Evolutionary conservation across 2,888 invertebrate genomes (phyloP), one percentile per base, ranked within the genome.

Genomic region (Craniophora ligustri): DNA sequence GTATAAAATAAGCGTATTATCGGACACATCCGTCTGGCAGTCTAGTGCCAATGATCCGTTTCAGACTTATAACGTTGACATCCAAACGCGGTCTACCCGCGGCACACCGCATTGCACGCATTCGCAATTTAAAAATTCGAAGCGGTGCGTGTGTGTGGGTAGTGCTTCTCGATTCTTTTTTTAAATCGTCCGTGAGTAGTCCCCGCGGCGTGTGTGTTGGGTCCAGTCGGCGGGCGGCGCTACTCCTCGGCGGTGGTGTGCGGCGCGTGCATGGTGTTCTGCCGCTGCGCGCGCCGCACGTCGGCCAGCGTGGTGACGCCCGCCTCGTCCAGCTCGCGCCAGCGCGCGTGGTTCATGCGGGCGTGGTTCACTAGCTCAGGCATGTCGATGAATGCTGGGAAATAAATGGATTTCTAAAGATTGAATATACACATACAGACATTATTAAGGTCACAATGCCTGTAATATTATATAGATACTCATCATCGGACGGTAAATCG

Each of bases 331-430:
- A 95, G 95, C 76, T 97, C 97, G 81, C 97, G 97, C 98, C 99
- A 99, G 85, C 97, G 97, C 50, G 96, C 95, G 90, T 98, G 98
- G 92, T 99, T 99, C 79, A 94, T 94, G 74, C 97, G 95, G 91
- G 98, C 96, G 87, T 97, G 96, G 10, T 95, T 95, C 65, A 98
- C 96, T 69, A 98, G 93, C 88, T 98, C 98, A 0, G 98, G 98
- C 95, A 98, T 97, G 86, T 98, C 98, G 82, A 98, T 96, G 89
- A 98, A 98, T 45, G 97, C 98, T 98, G 89, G 4, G 3, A 48
- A 48, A 58, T 23, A 45, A 45, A 28, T 11, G 7, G 1, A 5
- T 16, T 11, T 11, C n/a, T 28, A 11, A n/a, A n/a, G n/a, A n/a
- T n/a, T n/a, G n/a, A n/a, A n/a, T n/a, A n/a, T n/a, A n/a, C n/a